Conservation (phyloP, 2,888 invertebrate species). For the Thera obeliscata region DNA sequence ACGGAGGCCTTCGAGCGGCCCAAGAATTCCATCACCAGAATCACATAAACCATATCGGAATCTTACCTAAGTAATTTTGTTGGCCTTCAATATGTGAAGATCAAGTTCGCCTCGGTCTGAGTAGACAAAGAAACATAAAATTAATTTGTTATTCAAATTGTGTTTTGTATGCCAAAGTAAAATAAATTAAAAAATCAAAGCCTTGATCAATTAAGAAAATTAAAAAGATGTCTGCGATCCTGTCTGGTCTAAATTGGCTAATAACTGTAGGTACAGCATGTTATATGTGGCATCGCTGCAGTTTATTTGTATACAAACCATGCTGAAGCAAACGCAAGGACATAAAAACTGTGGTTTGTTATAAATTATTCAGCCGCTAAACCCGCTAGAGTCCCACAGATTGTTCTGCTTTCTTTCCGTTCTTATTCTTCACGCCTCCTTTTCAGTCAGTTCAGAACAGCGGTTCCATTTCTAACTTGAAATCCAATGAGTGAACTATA, state of each 20-base stretch:
- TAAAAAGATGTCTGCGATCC: constrained; percentile 36
- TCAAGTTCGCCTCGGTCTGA: constrained; percentile 21
- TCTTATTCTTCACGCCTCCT: too few relatives aligned
- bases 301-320: constrained; percentile 1
- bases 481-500: too few relatives aligned
- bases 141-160: constrained; percentile 34
- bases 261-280: constrained; percentile 18
- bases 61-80: not conserved
- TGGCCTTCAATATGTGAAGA: constrained; percentile 27
- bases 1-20: not conserved
- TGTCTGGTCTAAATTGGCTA: constrained; percentile 40
- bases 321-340: too few relatives aligned
- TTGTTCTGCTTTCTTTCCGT: too few relatives aligned
- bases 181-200: constrained; percentile 35
- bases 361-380: too few relatives aligned
- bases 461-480: too few relatives aligned
- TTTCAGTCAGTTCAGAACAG: too few relatives aligned
- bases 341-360: too few relatives aligned
- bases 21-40: not conserved
- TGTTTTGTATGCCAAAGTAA: constrained; percentile 15
- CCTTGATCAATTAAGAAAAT: constrained; percentile 36
- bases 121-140: constrained; percentile 21
- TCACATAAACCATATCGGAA: not conserved
- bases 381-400: too few relatives aligned
- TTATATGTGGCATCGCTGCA: constrained; percentile 30